Conservation (phyloP, 2,888 invertebrate species). For the Microctonus brassicae region DNA sequence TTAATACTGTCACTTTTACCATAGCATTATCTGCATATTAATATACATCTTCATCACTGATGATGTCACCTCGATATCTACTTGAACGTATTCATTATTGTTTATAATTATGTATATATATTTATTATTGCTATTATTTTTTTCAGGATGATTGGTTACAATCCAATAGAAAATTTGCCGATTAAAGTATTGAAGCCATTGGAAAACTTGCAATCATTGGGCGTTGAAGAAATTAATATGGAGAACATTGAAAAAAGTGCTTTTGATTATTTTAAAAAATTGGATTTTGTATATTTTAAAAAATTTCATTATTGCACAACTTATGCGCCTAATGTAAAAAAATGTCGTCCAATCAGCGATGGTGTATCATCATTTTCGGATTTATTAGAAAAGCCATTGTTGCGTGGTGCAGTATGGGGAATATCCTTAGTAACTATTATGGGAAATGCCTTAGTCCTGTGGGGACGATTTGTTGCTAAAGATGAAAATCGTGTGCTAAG, state of each 20-base stretch:
- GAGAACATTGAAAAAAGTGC: constrained; percentile 71
- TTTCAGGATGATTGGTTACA: constrained; percentile 62
- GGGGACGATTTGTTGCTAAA: constrained; percentile 74
- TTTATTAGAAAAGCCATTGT: constrained; percentile 73
- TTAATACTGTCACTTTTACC: neutral
- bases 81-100: no score
- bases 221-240: constrained; percentile 72
- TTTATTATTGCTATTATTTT: neutral
- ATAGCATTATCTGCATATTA: neutral
- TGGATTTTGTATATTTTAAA: constrained; percentile 75
- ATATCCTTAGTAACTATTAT: constrained; percentile 74
- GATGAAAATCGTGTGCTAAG: constrained; percentile 77
- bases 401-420: constrained; percentile 76
- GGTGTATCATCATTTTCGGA: constrained; percentile 77
- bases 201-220: constrained; percentile 64
- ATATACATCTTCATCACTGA: constrained; percentile 25
- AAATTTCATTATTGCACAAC: constrained; percentile 76
- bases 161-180: constrained; percentile 59
- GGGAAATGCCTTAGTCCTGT: constrained; percentile 77
- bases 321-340: constrained; percentile 73
- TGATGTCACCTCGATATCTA: constrained; percentile 15
- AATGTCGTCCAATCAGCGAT: constrained; percentile 75
- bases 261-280: constrained; percentile 69
- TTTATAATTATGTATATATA: no score
- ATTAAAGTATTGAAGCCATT: constrained; percentile 57